Evolutionary conservation across 2,888 invertebrate genomes (phyloP).

Genomic region (Philereme vetulata): DNA sequence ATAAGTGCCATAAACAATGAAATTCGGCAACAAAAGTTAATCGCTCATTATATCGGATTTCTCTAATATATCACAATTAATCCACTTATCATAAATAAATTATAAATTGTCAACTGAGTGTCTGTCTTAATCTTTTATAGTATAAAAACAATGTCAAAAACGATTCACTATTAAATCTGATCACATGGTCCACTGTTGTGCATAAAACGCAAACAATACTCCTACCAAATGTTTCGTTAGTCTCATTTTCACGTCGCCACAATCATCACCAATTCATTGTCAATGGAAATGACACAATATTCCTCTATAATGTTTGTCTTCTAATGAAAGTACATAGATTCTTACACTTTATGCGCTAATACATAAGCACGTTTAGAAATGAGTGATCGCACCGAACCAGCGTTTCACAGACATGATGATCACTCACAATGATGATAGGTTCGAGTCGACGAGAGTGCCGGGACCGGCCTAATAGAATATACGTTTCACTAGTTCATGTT

Average conservation of each 20-base stretch:
- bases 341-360: slow-evolving; percentile 70
- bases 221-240: slow-evolving; percentile 65
- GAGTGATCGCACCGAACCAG: slow-evolving; percentile 60
- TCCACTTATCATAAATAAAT: slow-evolving; percentile 82
- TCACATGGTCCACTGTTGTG: slow-evolving; percentile 80
- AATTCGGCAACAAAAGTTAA: slow-evolving; percentile 60
- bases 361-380: slow-evolving; percentile 58
- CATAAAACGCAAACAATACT: slow-evolving; percentile 75
- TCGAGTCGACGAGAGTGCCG: slow-evolving; percentile 54
- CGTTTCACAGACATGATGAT: slow-evolving; percentile 54
- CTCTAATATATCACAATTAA: slow-evolving; percentile 77
- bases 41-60: slow-evolving; percentile 63
- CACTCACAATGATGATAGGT: slow-evolving; percentile 61
- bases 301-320: slow-evolving; percentile 68
- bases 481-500: slow-evolving; percentile 65
- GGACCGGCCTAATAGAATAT: slow-evolving; percentile 48
- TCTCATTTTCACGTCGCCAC: slow-evolving; percentile 72
- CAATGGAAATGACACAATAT: slow-evolving; percentile 68
- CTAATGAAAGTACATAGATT: slow-evolving; percentile 74
- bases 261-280: slow-evolving; percentile 74
- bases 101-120: slow-evolving; percentile 79
- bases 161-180: slow-evolving; percentile 76
- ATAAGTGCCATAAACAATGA: slow-evolving; percentile 62
- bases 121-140: slow-evolving; percentile 69
- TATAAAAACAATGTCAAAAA: slow-evolving; percentile 80